These are phyloP conservation scores for Tachystola acroxantha DNA, from an alignment of 2,888 invertebrate genomes.

Conservation along the genomic window DNA sequence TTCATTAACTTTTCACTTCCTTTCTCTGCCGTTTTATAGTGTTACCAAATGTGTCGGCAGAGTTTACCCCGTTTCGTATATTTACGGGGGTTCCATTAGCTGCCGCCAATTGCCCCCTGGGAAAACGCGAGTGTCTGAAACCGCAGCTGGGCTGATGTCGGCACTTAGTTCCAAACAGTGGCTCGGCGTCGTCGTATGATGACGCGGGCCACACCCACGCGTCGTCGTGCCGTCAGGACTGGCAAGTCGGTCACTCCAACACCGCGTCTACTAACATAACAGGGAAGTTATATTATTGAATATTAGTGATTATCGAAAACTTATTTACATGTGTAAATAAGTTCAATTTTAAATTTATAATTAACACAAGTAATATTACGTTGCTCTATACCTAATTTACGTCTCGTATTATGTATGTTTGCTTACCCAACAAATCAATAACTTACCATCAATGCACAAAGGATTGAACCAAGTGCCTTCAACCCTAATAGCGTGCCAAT, in stretches of 20 bases:
- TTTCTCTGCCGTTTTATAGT: not conserved
- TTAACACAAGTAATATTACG: no score
- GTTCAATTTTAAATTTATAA: no score
- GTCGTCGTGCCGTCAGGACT: constrained; percentile 21
- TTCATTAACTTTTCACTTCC: not conserved
- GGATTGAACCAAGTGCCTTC: constrained; percentile 24
- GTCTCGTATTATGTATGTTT: not conserved
- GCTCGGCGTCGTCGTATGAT: constrained; percentile 25
- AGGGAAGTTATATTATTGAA: no score
- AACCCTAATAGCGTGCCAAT: constrained; percentile 31
- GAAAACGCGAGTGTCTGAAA: constrained; percentile 26
- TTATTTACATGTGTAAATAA: no score
- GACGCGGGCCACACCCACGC: constrained; percentile 15
- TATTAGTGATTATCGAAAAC: no score
- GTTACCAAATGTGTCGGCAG: not conserved
- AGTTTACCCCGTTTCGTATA: constrained; percentile 9
- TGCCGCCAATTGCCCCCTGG: constrained; percentile 17
- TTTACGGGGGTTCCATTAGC: constrained; percentile 24
- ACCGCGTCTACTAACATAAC: no score
- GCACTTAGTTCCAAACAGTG: constrained; percentile 37
- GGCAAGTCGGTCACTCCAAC: constrained; percentile 39
- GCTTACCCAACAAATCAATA: constrained; percentile 22
- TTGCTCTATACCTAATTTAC: no score
- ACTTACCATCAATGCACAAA: not conserved
- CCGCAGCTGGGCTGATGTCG: constrained; percentile 32